Evolutionary conservation across 2,888 invertebrate genomes (phyloP), one percentile per base, ranked within the genome.

Genomic region (Amitus sp.): DNA sequence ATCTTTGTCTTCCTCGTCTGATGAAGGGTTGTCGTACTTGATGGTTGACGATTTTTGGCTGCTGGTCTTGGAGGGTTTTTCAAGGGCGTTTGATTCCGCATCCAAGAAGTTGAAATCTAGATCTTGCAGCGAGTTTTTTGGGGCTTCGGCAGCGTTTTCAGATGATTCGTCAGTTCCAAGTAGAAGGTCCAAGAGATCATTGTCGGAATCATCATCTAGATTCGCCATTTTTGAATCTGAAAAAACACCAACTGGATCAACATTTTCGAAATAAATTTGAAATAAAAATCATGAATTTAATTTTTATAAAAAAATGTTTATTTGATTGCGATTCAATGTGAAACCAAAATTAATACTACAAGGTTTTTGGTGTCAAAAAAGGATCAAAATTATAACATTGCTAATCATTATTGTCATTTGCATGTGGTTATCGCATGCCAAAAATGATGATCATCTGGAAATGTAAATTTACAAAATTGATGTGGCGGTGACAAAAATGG

Each of bases 1-100:
- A 72, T 88, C 86, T 63, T 87, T 87, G 68, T 90, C 91, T 79
- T 94, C 94, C 64, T 94, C 93, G 70, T 94, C 94, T 0, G 93
- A 93, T 0, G 92, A 92, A 78, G 93, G 92, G 0, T 92, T 92
- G 77, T 94, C 92, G 0, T 87, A 86, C 34, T 43, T 37, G 33
- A 58, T 49, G 15, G 39, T 19, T 20, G 57, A 47, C 18, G 18
- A 23, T 43, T 17, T 27, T 30, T 15, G 43, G 18, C n/a, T 5
- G 37, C 4, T 15, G 4, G 12, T 7, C 2, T 37, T 37, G 1
- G 28, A 10, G 2, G 17, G 28, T 7, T 18, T 12, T 37, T 51
- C 48, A 28, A 12, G 43, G 17, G 17, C 18, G 47, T 65, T 58
- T 34, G 63, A 15, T 17, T 50, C 53, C 28, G 42, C 48, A 2